A percentile compares a stretch with the other conserved stretches of the same genome.
phyloP scores from a whole-genome alignment of 2,113 vertebrate species.

The Myanophis thanlyinensis region DNA sequence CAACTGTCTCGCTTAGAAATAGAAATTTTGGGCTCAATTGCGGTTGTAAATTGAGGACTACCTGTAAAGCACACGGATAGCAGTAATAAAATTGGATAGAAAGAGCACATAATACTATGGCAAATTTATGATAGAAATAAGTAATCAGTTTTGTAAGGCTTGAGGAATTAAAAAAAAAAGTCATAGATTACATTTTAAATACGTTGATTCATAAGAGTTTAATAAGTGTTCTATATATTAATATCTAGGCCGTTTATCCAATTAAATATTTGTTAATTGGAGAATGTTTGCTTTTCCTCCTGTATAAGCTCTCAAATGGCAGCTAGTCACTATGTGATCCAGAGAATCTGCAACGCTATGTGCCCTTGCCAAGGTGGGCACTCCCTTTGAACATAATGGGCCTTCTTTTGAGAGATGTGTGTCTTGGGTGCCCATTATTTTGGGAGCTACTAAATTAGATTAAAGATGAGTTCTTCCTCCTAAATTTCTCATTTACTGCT shows the following conservation, averaged over 20 bases:
- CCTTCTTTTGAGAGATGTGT: not conserved
- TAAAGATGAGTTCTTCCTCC: not conserved
- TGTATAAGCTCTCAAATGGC: too few species aligned
- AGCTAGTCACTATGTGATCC: too few species aligned
- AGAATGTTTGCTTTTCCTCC: too few species aligned
- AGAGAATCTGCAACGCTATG: not conserved
- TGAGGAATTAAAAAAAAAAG: not conserved
- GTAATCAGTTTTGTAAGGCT: not conserved
- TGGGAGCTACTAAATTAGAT: not conserved
- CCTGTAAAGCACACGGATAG: not conserved
- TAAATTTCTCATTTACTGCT: constrained; percentile 13
- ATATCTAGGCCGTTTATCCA: not conserved
- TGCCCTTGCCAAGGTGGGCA: not conserved
- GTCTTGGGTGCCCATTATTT: not conserved
- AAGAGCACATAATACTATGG: not conserved
- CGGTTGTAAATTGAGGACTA: not conserved
- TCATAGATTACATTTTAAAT: not conserved
- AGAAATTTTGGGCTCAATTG: not conserved
- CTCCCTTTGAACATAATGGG: not conserved
- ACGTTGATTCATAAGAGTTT: not conserved
- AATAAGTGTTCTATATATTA: too few species aligned
- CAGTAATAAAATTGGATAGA: not conserved
- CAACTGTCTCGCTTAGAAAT: not conserved
- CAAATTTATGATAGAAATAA: not conserved
- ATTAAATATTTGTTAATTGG: not conserved